phyloP scores from a whole-genome alignment of 2,888 invertebrate species.

The Ashinkailepas kermadecensis region DNA sequence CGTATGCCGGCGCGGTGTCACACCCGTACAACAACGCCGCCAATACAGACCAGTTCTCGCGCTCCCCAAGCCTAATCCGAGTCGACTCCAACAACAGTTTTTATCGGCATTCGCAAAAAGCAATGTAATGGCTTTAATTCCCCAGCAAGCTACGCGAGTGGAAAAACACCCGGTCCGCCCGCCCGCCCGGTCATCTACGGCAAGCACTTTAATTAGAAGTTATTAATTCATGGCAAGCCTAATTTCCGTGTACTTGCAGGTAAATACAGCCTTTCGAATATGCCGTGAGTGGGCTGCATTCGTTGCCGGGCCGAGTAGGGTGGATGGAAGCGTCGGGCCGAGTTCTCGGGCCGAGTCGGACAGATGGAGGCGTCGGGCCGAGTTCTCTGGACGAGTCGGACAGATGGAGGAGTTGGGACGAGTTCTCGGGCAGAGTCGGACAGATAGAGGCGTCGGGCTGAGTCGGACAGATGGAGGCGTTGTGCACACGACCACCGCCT shows the following conservation, averaged over 20 bases:
- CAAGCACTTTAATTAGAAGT: conserved; percentile 1
- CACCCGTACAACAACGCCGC: no score
- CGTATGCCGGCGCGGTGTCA: no score
- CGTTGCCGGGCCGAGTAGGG: background rate
- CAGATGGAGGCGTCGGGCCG: no score
- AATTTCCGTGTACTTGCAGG: background rate
- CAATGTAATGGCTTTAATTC: conserved; percentile 14
- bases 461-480: no score
- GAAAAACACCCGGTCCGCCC: background rate
- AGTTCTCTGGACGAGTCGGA: no score
- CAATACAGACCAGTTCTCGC: no score
- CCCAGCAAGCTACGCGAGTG: background rate
- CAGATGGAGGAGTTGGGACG: no score
- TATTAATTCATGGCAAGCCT: background rate
- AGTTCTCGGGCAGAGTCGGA: no score
- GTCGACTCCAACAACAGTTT: background rate
- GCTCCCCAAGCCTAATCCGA: background rate
- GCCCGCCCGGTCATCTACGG: background rate
- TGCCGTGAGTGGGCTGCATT: background rate
- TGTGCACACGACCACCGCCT: no score
- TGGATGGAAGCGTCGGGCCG: no score
- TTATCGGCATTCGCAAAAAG: background rate
- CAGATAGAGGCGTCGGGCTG: no score
- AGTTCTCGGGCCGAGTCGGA: no score
- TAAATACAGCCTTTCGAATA: background rate